phyloP scores from a whole-genome alignment of 2,888 invertebrate genomes.

The Allolobophora icterica region DNA sequence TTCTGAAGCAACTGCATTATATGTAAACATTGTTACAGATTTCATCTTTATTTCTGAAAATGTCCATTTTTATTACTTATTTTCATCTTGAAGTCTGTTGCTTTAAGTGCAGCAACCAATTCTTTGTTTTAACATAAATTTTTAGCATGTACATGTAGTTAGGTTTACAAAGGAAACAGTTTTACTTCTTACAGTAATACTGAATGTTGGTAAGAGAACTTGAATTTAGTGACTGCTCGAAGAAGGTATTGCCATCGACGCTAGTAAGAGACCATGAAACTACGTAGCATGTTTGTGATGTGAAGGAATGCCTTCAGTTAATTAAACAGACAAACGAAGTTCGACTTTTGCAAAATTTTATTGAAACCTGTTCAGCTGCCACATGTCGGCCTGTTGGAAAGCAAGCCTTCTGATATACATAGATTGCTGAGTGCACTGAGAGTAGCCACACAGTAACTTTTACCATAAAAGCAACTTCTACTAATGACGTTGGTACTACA shows the following conservation, averaged over 20 bases:
- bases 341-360: background rate
- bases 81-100: too few species aligned
- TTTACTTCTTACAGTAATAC: background rate
- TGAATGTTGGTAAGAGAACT: background rate
- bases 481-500: background rate
- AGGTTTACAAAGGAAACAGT: background rate
- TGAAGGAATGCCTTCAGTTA: background rate
- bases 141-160: conserved; percentile 4
- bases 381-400: background rate
- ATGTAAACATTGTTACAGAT: background rate
- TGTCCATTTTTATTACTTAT: too few species aligned
- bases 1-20: background rate
- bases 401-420: background rate
- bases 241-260: background rate
- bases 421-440: background rate
- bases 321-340: background rate
- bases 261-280: background rate
- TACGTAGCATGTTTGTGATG: background rate
- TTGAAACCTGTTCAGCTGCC: background rate
- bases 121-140: background rate
- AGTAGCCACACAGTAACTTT: background rate
- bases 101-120: background rate
- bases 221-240: background rate
- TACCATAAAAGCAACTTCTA: background rate
- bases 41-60: background rate